Base-by-base conservation (phyloP, 2,888 invertebrate genomes). In the Protophormia terraenovae region DNA sequence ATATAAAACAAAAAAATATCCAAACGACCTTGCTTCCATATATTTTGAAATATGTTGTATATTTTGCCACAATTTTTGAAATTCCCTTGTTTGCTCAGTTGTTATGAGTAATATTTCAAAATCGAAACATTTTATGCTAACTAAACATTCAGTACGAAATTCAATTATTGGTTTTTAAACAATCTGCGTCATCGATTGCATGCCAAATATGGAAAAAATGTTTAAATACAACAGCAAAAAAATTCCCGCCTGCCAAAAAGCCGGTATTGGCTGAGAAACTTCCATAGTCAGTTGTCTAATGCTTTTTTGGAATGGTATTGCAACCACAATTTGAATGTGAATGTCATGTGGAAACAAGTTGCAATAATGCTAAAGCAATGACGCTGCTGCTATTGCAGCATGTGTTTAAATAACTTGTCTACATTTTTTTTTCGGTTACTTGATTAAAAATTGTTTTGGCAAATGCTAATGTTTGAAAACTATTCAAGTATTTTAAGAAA, bases 301-400 rank as follows among this genome's bases (percentile, higher is more conserved):
- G 82, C n/a, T 32, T 73, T 35, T 53, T 83, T 66, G 35, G 27
- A 45, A 67, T 83, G 82, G 27, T 35, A 67, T 72, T 50, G 81
- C 53, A 72, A 73, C 60, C 53, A 77, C 50, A 77, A 81, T 77
- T 85, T 85, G 84, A 85, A 85, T 85, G 85, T 85, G 85, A 85
- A 85, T 85, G 85, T 80, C 82, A 85, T 85, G 82, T 82, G 78
- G 64, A 79, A 82, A 85, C 82, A 82, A 85, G 82, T 85, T 85
- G 71, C 73, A 75, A 29, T 62, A 29, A 35, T 24, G 62, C 19
- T 72, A 4, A 41, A 55, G 80, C 55, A 69, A 78, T 75, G 78
- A 69, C 50, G 47, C 38, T 83, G 69, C n/a, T 41, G 62, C 35
- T 66, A 24, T 76, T 45, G 83, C 73, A 69, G 67, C 73, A 53